Base-by-base conservation (phyloP, 2,113 vertebrate genomes). In the Glaucidium brasilianum region DNA sequence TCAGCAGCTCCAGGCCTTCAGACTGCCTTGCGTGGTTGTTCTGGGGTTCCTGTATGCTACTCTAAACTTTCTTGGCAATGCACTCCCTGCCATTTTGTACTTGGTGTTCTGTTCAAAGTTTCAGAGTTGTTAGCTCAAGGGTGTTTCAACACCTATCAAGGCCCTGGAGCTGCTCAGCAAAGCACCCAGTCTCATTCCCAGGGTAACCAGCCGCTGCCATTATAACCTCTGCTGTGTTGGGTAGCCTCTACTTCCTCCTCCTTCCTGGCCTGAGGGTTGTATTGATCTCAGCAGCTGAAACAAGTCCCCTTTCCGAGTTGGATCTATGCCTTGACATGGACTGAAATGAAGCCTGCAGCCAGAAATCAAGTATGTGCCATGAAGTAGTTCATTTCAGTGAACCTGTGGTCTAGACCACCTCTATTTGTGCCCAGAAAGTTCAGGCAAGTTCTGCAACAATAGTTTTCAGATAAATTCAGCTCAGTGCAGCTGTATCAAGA, bases 11-110 rank as follows among this genome's bases (percentile, higher is more conserved):
- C 39, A 66, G 60, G 49, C 75, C 35, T 82, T 58, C 2, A 4
- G 37, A 18, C 62, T 75, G 49, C 25, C 8, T 82, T 10, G 9
- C 0, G 2, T 18, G 7, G 27, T 30, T 0, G 0, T 68, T 85
- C 53, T 68, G 73, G 17, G 20, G 16, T n/a, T 91, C n/a, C 26
- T 47, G 8, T 59, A 4, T 67, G 20, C 84, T 56, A 55, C 26
- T 22, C 12, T 45, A 25, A 75, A 35, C 49, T 67, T 89, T 86
- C 56, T 34, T 67, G 35, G 35, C 60, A 78, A 11, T 19, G 29
- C 15, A 35, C 30, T 59, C 25, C 21, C 34, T 64, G 43, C 11
- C 14, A 3, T 47, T 92, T 59, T 71, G 63, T 67, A 35, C 23
- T 55, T 71, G 11, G 11, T 60, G 35, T 64, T 30, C 16, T 0